Conservation (phyloP, 2,113 vertebrate species). For the Misgurnus mizolepis region DNA sequence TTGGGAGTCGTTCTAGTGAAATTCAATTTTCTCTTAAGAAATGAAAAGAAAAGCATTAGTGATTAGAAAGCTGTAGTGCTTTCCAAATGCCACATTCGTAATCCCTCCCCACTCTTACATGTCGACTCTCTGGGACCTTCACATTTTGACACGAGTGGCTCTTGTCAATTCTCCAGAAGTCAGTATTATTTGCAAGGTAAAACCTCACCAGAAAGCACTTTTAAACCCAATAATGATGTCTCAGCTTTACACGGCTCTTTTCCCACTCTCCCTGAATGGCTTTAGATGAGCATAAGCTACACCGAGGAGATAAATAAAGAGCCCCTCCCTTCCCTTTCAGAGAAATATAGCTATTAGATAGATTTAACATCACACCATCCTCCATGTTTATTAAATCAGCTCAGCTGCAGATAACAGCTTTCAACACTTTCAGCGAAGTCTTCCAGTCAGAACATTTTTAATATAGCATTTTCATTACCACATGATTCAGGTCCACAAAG, state of each 20-base stretch:
- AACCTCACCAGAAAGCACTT: slow-evolving; percentile 20
- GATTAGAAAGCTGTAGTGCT: background rate
- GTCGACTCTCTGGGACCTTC: background rate
- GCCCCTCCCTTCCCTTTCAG: background rate
- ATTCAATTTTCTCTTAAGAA: background rate
- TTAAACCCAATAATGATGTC: background rate
- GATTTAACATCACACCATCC: slow-evolving; percentile 37
- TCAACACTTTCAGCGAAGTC: slow-evolving; percentile 5
- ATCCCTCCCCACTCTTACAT: slow-evolving; percentile 10
- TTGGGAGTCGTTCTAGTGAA: background rate
- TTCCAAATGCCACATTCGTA: background rate
- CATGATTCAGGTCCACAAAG: slow-evolving; percentile 24
- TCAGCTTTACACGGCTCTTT: background rate
- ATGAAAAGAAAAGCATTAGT: background rate
- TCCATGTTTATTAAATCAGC: slow-evolving; percentile 44
- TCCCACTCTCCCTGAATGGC: slow-evolving; percentile 15
- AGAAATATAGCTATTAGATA: slow-evolving; percentile 18
- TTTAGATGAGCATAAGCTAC: slow-evolving; percentile 5
- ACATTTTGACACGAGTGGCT: slow-evolving; percentile 7
- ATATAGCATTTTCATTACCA: slow-evolving; percentile 15
- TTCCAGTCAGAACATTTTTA: slow-evolving; percentile 21
- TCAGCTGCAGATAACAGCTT: slow-evolving; percentile 31
- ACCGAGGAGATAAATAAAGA: background rate
- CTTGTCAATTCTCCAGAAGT: slow-evolving; percentile 9
- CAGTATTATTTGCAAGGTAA: slow-evolving; percentile 14